These are phyloP conservation scores for Propsilocerus akamusi DNA, from an alignment of 1,140 invertebrate species.

Conservation along the genomic window DNA sequence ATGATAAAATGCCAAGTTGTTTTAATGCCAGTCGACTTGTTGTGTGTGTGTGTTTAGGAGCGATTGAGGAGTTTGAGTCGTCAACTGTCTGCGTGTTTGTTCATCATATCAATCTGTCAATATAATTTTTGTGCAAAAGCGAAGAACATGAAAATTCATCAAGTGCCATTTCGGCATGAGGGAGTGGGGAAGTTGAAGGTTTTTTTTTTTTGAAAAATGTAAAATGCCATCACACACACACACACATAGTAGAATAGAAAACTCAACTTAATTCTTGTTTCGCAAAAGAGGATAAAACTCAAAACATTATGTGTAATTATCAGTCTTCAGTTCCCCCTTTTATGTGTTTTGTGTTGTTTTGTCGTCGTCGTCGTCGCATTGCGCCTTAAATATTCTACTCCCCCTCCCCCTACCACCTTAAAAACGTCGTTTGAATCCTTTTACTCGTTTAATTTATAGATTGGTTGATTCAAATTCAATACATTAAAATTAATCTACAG, in stretches of 20 bases:
- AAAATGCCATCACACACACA: no score
- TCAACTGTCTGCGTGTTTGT: neutral
- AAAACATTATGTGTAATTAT: constrained; percentile 2
- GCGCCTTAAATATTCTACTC: no score
- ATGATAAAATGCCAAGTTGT: no score
- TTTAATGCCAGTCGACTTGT: no score
- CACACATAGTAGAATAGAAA: no score
- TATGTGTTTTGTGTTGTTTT: no score
- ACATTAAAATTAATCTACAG: constrained; percentile 4
- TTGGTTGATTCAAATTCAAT: constrained; percentile 4
- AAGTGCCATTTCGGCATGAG: no score
- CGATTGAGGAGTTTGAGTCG: neutral
- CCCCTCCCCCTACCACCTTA: neutral
- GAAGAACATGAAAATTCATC: no score
- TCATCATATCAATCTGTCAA: constrained; percentile 3
- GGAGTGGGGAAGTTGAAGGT: no score
- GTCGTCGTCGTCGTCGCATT: neutral
- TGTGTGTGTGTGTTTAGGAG: neutral
- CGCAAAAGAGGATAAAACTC: neutral
- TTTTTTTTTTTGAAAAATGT: no score
- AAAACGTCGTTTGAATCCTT: constrained; percentile 1
- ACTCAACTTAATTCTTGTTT: no score
- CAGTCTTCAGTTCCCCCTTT: neutral
- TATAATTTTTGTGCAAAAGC: no score
- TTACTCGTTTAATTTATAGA: constrained; percentile 1